Conservation (phyloP, 2,888 invertebrate genomes). For the Microctonus aethiopoides region DNA sequence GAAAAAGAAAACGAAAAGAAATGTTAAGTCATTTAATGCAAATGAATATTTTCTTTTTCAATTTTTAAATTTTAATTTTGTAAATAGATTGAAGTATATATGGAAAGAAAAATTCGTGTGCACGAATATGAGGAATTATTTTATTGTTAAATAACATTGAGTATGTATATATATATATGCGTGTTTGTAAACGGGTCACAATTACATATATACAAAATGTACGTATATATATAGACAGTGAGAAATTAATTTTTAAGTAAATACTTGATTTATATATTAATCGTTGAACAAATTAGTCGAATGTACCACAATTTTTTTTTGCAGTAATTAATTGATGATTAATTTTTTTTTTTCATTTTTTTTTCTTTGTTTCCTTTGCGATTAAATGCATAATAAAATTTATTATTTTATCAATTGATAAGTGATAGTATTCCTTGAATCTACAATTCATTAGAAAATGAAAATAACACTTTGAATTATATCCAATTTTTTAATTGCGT, state of each 20-base stretch:
- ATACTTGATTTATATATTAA: not conserved
- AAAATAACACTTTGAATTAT: too few relatives aligned
- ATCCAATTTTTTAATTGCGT: not conserved
- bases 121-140: not conserved
- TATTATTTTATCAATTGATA: not conserved
- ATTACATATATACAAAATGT: not conserved
- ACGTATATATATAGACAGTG: not conserved
- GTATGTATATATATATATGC: not conserved
- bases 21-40: not conserved
- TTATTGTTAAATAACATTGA: not conserved
- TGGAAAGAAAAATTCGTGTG: not conserved
- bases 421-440: not conserved
- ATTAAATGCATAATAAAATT: constrained; percentile 6
- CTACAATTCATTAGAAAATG: not conserved
- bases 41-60: not conserved
- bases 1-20: not conserved
- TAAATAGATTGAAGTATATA: constrained; percentile 2
- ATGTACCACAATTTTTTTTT: not conserved
- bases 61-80: not conserved
- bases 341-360: not conserved
- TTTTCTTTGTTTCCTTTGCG: not conserved
- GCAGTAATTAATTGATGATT: not conserved
- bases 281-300: not conserved
- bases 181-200: not conserved
- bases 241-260: not conserved